These are phyloP conservation scores for Tigriopus californicus DNA, from an alignment of 2,888 invertebrate genomes.

Conservation along the genomic window DNA sequence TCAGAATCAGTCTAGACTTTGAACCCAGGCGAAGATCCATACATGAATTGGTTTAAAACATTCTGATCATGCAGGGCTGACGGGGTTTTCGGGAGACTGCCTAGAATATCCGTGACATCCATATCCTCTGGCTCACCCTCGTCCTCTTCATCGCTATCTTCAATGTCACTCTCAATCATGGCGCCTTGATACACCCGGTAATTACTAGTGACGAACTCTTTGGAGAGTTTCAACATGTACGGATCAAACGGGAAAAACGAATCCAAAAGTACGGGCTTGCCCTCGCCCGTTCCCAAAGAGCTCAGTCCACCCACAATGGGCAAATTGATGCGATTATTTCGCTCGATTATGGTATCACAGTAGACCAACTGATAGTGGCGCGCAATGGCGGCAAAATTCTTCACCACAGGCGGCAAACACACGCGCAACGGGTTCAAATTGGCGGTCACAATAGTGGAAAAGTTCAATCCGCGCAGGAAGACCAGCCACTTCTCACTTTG, in stretches of 20 bases:
- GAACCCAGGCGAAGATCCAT: constrained; percentile 32
- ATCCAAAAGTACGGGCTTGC: constrained; percentile 16
- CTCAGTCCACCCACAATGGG: constrained; percentile 12
- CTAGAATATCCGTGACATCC: too few relatives aligned
- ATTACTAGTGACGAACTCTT: constrained; percentile 27
- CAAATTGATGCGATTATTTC: constrained; percentile 36
- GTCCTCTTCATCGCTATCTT: constrained; percentile 19
- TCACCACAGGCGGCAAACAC: constrained; percentile 54
- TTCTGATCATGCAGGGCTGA: too few relatives aligned
- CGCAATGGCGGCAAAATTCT: constrained; percentile 60
- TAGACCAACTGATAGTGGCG: constrained; percentile 72
- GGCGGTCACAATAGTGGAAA: constrained; percentile 66
- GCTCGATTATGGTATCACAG: constrained; percentile 73
- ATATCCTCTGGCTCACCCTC: constrained; percentile 21
- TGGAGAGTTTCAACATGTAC: constrained; percentile 40
- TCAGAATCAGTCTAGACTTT: constrained; percentile 26
- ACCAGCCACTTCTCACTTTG: constrained; percentile 28
- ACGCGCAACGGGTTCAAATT: constrained; percentile 68
- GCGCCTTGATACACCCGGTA: constrained; percentile 35
- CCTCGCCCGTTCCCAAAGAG: not conserved
- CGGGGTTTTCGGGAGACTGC: too few relatives aligned
- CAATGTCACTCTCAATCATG: constrained; percentile 24
- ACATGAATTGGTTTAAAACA: constrained; percentile 25
- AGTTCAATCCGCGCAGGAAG: constrained; percentile 58
- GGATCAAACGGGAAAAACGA: constrained; percentile 82